Evolutionary conservation across 2,113 vertebrate species (phyloP), one percentile per base, ranked within the genome.

Genomic region (Mixornis gularis): DNA sequence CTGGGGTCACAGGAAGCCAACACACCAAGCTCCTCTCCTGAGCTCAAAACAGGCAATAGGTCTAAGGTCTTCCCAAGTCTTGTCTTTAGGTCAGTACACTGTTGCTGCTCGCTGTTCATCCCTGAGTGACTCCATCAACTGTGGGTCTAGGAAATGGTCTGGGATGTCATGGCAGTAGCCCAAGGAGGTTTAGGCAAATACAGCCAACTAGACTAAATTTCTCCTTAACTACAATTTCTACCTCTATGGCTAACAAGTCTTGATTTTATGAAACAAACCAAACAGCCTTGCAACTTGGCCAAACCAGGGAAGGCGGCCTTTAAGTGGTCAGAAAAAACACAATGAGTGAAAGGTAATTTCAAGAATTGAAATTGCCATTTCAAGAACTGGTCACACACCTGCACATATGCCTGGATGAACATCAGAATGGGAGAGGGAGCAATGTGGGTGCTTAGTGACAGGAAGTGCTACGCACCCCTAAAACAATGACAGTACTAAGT

Each of bases 331-430:
- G 22, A 74, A 51, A 83, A 11, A 1, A 4, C 12, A 18, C 10
- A 41, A 65, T 8, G 38, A 65, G 36, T 29, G 30, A 51, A 83
- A 72, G 13, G 13, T 15, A 17, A 29, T 76, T 78, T 58, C 13
- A 51, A 34, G 19, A 34, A 34, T 1, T 56, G 19, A 74, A 85
- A 41, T 1, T 7, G 3, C 8, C 0, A 0, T 49, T 74, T 49
- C 36, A 71, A 46, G 29, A 52, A 15, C 38, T 34, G 64, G 17
- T 11, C 29, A 36, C 0, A 0, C 5, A 29, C 12, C 24, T 78
- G 32, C 44, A 72, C 1, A 0, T 1, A 0, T 19, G 26, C 13
- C 29, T 79, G 44, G 43, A 32, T 55, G 26, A 63, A 21, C 24
- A 56, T 21, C 17, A 36, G 41, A 60, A 49, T 12, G 59, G 25